Conservation (phyloP, 2,888 invertebrate genomes). For the Oscheius onirici region DNA sequence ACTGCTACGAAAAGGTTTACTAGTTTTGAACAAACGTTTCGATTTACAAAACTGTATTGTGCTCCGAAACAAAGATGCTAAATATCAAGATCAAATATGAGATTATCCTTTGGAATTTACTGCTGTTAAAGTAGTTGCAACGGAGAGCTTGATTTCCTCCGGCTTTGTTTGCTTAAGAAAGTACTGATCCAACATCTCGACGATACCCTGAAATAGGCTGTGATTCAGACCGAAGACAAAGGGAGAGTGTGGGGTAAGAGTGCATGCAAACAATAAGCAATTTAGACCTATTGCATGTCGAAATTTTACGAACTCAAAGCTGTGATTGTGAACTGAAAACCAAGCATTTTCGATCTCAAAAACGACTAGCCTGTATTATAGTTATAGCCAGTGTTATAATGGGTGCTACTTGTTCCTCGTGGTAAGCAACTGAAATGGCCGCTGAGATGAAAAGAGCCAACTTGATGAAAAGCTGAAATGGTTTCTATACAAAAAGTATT, state of each 20-base stretch:
- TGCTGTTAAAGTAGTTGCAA: constrained; percentile 17
- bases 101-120: constrained; percentile 1
- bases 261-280: not conserved
- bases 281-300: constrained; percentile 6
- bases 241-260: not conserved
- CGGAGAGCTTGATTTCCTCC: constrained; percentile 31
- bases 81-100: too few relatives aligned
- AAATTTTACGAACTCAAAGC: constrained; percentile 10
- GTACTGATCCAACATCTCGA: constrained; percentile 58
- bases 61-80: too few relatives aligned
- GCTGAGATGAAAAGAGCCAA: constrained; percentile 57
- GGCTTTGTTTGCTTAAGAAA: constrained; percentile 41
- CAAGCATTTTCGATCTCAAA: not conserved
- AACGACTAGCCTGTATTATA: constrained; percentile 46
- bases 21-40: too few relatives aligned
- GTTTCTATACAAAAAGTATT: not conserved
- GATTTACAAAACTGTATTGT: too few relatives aligned
- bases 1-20: too few relatives aligned
- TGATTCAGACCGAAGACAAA: not conserved
- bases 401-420: constrained; percentile 50
- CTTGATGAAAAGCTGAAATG: constrained; percentile 48
- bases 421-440: constrained; percentile 58
- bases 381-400: constrained; percentile 56
- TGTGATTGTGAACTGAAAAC: constrained; percentile 3
- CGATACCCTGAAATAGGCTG: constrained; percentile 50